Percentiles rank a stretch among this genome's conserved stretches.
These are phyloP conservation scores for Eucera pruinosa DNA, from an alignment of 2,888 invertebrate genomes.

Conservation along the genomic window DNA sequence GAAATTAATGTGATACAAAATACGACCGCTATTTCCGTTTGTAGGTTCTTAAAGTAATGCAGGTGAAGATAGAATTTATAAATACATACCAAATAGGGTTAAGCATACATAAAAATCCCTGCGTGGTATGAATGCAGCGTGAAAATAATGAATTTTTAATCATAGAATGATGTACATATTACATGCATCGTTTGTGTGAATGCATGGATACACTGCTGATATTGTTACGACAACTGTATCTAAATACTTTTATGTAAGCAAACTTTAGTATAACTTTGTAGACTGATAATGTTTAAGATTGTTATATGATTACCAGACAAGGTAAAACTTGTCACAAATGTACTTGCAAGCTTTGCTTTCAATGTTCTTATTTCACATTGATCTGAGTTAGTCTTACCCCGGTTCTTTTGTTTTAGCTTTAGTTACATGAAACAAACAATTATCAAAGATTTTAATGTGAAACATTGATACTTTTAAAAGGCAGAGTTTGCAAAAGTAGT, in stretches of 20 bases:
- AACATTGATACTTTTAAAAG: constrained; percentile 49
- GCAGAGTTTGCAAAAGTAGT: constrained; percentile 79
- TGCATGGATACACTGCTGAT: constrained; percentile 69
- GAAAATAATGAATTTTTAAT: constrained; percentile 68
- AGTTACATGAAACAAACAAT: constrained; percentile 11
- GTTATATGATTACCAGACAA: constrained; percentile 69
- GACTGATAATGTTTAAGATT: constrained; percentile 83
- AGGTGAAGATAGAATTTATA: constrained; percentile 40
- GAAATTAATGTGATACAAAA: constrained; percentile 42
- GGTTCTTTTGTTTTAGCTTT: constrained; percentile 24
- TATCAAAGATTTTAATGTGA: constrained; percentile 38
- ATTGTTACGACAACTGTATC: constrained; percentile 73
- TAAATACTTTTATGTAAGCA: constrained; percentile 71
- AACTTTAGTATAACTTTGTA: constrained; percentile 81
- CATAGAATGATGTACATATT: constrained; percentile 74
- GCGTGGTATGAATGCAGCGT: constrained; percentile 72
- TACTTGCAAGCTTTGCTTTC: constrained; percentile 72
- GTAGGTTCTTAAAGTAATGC: constrained; percentile 51
- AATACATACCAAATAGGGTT: constrained; percentile 66
- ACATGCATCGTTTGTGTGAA: constrained; percentile 71
- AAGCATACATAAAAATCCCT: constrained; percentile 51
- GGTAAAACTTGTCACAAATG: constrained; percentile 62
- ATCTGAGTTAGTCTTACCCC: constrained; percentile 29
- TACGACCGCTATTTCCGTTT: constrained; percentile 37
- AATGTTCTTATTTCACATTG: constrained; percentile 49